Percentiles rank a stretch among this genome's conserved stretches.
Conservation (phyloP, 1,140 invertebrate species). For the Drosophila athabasca region DNA sequence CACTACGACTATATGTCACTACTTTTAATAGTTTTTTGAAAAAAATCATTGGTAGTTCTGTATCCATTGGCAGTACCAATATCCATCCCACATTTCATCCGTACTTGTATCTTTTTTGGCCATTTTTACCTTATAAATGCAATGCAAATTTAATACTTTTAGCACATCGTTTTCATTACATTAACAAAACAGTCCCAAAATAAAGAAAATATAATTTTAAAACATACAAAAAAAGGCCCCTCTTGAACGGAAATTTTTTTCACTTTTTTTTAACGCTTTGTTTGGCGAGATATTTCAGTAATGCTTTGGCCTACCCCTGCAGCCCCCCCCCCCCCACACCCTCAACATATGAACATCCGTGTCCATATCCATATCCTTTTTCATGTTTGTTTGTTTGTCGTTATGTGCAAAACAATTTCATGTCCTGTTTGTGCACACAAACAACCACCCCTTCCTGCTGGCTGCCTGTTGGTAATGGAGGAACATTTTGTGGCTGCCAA, state of each 20-base stretch:
- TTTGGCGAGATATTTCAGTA: conserved; percentile 50
- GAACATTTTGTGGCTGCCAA: conserved; percentile 71
- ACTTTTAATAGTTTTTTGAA: too few species aligned
- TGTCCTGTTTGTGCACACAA: conserved; percentile 45
- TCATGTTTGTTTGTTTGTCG: conserved; percentile 64
- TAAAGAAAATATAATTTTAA: conserved; percentile 38
- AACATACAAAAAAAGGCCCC: conserved; percentile 4
- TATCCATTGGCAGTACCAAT: too few species aligned
- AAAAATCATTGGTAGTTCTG: too few species aligned
- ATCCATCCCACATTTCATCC: neutral
- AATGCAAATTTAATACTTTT: conserved; percentile 76
- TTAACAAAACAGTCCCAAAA: conserved; percentile 55
- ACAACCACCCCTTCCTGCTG: conserved; percentile 19
- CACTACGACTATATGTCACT: too few species aligned
- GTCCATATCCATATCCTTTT: conserved; percentile 42
- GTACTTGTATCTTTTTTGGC: neutral
- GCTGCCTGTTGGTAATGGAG: conserved; percentile 42
- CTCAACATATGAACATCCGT: conserved; percentile 11
- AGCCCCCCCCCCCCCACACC: conserved; percentile 1
- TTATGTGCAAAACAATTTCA: conserved; percentile 79
- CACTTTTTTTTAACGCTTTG: conserved; percentile 48
- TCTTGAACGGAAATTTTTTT: conserved; percentile 18
- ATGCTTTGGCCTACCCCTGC: conserved; percentile 33
- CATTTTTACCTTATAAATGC: conserved; percentile 28
- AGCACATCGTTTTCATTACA: conserved; percentile 75